These are phyloP conservation scores for Drosophila aff. DNA, from an alignment of 1,140 invertebrate species.

Conservation along the genomic window DNA sequence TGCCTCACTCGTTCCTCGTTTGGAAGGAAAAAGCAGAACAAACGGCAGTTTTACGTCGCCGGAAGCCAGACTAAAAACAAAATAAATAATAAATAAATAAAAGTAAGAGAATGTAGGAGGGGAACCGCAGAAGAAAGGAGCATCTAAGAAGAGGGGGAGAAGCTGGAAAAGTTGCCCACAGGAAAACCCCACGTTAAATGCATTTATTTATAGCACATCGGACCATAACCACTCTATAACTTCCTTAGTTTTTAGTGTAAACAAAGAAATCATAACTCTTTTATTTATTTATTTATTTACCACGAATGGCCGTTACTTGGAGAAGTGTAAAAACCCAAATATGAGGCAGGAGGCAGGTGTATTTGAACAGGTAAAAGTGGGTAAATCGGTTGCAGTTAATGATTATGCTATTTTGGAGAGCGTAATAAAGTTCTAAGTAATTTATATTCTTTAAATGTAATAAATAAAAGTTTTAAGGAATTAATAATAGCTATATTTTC, in stretches of 20 bases:
- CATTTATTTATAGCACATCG: conserved; percentile 75
- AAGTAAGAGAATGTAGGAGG: conserved; percentile 21
- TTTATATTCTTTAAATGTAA: neutral
- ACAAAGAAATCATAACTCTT: conserved; percentile 36
- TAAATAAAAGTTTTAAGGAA: neutral
- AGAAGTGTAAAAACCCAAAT: neutral
- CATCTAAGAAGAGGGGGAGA: conserved; percentile 21
- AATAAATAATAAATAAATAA: conserved; percentile 61
- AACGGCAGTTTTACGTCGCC: conserved; percentile 80
- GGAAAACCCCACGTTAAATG: conserved; percentile 34
- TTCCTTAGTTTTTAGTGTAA: conserved; percentile 45
- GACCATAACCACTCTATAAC: conserved; percentile 29
- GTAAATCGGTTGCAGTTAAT: conserved; percentile 10
- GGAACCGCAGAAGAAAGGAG: neutral
- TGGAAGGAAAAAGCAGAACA: conserved; percentile 38
- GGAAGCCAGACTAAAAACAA: conserved; percentile 66
- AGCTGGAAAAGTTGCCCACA: conserved; percentile 1
- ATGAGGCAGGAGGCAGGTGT: conserved; percentile 12
- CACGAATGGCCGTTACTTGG: neutral
- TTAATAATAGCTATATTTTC: neutral
- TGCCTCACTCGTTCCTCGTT: conserved; percentile 29
- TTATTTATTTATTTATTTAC: conserved; percentile 27
- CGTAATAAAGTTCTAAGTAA: neutral
- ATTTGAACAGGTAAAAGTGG: conserved; percentile 4
- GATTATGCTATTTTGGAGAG: conserved; percentile 1